Percentiles rank a stretch among this genome's conserved stretches.
phyloP scores from a whole-genome alignment of 2,797 vertebrate species.

The Muraenolepis orangiensis region DNA sequence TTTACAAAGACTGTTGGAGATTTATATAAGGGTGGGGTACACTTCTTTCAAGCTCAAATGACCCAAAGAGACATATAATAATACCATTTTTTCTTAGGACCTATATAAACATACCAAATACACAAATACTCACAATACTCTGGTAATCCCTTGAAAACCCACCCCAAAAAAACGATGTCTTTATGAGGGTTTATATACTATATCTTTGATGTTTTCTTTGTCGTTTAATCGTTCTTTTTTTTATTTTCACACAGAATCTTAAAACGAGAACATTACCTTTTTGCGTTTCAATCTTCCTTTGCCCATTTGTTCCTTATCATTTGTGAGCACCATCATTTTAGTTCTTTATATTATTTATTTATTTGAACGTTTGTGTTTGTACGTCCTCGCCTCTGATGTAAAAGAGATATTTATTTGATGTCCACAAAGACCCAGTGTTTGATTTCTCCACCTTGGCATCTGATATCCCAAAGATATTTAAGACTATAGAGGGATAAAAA shows the following conservation, averaged over 20 bases:
- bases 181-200: slow-evolving; percentile 33
- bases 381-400: slow-evolving; percentile 58
- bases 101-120: slow-evolving; percentile 71
- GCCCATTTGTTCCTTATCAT: slow-evolving; percentile 63
- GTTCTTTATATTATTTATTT: slow-evolving; percentile 74
- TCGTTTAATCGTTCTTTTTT: slow-evolving; percentile 20
- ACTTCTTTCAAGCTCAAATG: slow-evolving; percentile 51
- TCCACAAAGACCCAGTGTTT: slow-evolving; percentile 49
- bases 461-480: slow-evolving; percentile 52
- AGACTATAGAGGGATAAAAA: slow-evolving; percentile 35
- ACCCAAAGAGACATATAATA: slow-evolving; percentile 66
- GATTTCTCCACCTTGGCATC: slow-evolving; percentile 43
- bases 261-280: slow-evolving; percentile 33
- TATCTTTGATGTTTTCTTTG: slow-evolving; percentile 38
- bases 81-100: slow-evolving; percentile 53
- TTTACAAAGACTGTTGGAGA: slow-evolving; percentile 52
- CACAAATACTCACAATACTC: slow-evolving; percentile 35
- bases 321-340: slow-evolving; percentile 72
- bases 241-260: slow-evolving; percentile 6
- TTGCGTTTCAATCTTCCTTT: slow-evolving; percentile 74
- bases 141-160: slow-evolving; percentile 30
- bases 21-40: slow-evolving; percentile 20
- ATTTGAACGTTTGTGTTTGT: slow-evolving; percentile 57
- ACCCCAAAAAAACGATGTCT: slow-evolving; percentile 24
- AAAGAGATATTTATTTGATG: slow-evolving; percentile 74